Evolutionary conservation across 2,888 invertebrate species (phyloP), one percentile per base, ranked within the genome.

Genomic region (Drosophila borborema): DNA sequence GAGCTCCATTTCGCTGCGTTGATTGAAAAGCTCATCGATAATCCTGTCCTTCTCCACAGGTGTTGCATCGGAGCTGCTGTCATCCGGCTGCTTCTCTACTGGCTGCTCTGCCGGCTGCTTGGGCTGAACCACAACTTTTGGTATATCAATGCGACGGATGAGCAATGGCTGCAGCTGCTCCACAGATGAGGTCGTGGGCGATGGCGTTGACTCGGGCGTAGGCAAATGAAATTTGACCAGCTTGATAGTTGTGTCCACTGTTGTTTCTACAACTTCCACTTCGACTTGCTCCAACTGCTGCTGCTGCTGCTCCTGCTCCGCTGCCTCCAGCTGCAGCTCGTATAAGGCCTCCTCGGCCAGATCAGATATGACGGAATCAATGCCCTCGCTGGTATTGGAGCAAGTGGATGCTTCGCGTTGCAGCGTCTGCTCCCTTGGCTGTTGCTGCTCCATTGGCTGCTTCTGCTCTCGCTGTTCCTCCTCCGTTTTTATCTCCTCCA

Each of bases 351-450:
- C 92, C 55, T 92, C 92, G 3, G 92, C 91, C 59, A 92, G 67
- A 66, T 92, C 92, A 0, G 93, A 92, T 58, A 91, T 91, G 5
- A 91, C 91, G 1, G 92, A 93, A 16, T 93, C 93, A 7, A 91
- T 89, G 40, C 89, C 92, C 73, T 92, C 90, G 63, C 92, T 92
- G 0, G 90, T 92, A 58, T 92, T 92, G 7, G 93, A 93, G 28
- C 90, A 91, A 10, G 65, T 82, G 1, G 92, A 92, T 6, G 68
- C 68, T 49, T 90, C 84, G 10, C 91, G 84, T 14, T 89, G 80
- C 20, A 90, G 80, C 12, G 80, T 2, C 81, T 85, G 66, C 0
- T 80, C 76, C n/a, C 5, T n/a, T 1, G 46, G 16, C 31, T 80
- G 80, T 12, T 78, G 73, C 23, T 81, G 80, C 20, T 78, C 80